These are phyloP conservation scores for Monochamus saltuarius DNA, from an alignment of 1,140 invertebrate species.

Conservation along the genomic window DNA sequence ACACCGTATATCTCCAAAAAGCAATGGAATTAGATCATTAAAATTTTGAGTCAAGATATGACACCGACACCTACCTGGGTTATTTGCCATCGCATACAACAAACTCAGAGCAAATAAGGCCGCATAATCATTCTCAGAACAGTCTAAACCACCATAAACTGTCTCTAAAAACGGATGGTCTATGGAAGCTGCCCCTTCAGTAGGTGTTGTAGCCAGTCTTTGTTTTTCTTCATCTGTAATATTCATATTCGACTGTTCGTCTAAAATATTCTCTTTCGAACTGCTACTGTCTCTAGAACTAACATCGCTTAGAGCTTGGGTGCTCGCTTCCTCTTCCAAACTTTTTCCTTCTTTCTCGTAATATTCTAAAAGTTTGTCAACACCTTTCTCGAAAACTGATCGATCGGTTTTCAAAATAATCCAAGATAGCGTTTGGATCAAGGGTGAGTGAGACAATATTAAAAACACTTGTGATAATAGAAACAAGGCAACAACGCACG, in stretches of 20 bases:
- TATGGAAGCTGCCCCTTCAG: constrained; percentile 51
- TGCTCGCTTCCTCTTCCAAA: constrained; percentile 44
- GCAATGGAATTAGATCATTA: too few species aligned
- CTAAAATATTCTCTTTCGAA: constrained; percentile 42
- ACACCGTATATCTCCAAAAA: too few species aligned
- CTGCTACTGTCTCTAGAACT: constrained; percentile 33
- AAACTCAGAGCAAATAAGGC: constrained; percentile 90
- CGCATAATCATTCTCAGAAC: constrained; percentile 91
- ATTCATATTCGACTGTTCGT: constrained; percentile 72
- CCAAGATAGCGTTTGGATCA: constrained; percentile 85
- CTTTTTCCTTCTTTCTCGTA: constrained; percentile 39
- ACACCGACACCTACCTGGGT: constrained; percentile 70
- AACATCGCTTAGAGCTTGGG: constrained; percentile 36
- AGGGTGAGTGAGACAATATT: constrained; percentile 84
- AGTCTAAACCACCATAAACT: constrained; percentile 80
- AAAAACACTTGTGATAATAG: constrained; percentile 95
- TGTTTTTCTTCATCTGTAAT: constrained; percentile 94
- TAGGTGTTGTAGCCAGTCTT: constrained; percentile 59
- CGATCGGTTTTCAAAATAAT: constrained; percentile 81
- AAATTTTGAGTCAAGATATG: too few species aligned
- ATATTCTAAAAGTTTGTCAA: constrained; percentile 55
- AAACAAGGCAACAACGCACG: constrained; percentile 88
- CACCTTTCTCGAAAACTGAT: constrained; percentile 68
- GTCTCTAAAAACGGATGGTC: constrained; percentile 87
- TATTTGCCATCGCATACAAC: constrained; percentile 90